phyloP scores from a whole-genome alignment of 2,888 invertebrate genomes.

The Diabrotica balteata region DNA sequence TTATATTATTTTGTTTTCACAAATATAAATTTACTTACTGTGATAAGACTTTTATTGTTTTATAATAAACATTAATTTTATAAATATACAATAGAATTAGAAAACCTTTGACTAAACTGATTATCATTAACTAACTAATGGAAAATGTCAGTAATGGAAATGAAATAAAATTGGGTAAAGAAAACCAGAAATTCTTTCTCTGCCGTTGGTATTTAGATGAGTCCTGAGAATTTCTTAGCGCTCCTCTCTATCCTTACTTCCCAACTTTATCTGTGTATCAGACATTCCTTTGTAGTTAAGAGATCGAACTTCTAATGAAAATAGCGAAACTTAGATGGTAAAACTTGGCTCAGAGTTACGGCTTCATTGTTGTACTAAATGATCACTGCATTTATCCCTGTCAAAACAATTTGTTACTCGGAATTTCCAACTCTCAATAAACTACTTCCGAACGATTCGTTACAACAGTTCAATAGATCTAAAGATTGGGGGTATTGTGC shows the following conservation, averaged over 20 bases:
- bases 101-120: too few relatives aligned
- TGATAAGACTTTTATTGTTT: too few relatives aligned
- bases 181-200: neutral
- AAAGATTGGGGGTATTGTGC: conserved; percentile 9
- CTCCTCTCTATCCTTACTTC: conserved; percentile 5
- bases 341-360: conserved; percentile 35
- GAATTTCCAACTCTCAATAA: conserved; percentile 35
- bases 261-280: conserved; percentile 9
- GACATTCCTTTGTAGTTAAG: conserved; percentile 22
- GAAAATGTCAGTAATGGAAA: too few relatives aligned
- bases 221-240: neutral
- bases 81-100: too few relatives aligned
- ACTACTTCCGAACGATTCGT: conserved; percentile 35
- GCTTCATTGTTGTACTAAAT: conserved; percentile 40
- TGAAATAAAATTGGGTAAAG: too few relatives aligned
- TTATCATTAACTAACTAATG: too few relatives aligned
- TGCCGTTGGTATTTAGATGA: neutral
- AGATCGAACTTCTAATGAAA: conserved; percentile 41
- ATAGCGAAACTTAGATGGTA: conserved; percentile 42
- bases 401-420: conserved; percentile 38
- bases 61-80: too few relatives aligned
- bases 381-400: conserved; percentile 40
- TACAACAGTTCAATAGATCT: conserved; percentile 28
- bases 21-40: too few relatives aligned
- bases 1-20: too few relatives aligned